phyloP scores from a whole-genome alignment of 1,140 invertebrate genomes.

The Reticulitermes speratus region DNA sequence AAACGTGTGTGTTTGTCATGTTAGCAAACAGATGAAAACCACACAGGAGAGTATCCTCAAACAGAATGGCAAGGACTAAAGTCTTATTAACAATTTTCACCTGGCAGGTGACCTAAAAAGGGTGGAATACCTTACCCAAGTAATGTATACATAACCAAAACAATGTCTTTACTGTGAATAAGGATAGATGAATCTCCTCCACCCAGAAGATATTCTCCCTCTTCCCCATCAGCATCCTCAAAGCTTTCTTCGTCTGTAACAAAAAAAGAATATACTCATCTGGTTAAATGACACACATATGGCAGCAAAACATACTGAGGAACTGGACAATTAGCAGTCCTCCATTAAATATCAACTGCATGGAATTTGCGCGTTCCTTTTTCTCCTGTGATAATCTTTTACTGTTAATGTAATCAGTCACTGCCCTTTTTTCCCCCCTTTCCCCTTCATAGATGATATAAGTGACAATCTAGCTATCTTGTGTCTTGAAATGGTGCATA shows the following conservation, averaged over 20 bases:
- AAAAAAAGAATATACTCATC: neutral
- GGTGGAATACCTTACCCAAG: constrained; percentile 19
- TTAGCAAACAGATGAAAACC: neutral
- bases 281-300: neutral
- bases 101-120: neutral
- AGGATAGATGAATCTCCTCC: constrained; percentile 46
- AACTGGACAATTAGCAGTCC: neutral
- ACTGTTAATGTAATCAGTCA: too few species aligned
- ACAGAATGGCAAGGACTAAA: neutral
- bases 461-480: too few species aligned
- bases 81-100: neutral
- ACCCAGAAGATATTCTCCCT: constrained; percentile 48
- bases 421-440: too few species aligned
- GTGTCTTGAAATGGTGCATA: too few species aligned
- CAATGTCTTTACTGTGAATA: constrained; percentile 36
- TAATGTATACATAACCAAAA: constrained; percentile 25
- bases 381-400: too few species aligned
- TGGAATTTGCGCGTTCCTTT: too few species aligned
- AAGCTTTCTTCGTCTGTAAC: constrained; percentile 29
- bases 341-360: too few species aligned
- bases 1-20: too few species aligned
- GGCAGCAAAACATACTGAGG: neutral
- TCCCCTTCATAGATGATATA: too few species aligned
- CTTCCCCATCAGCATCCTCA: constrained; percentile 54
- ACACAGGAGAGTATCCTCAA: neutral